A percentile compares a stretch with the other conserved stretches of the same genome.
phyloP scores from a whole-genome alignment of 2,888 invertebrate species.

The Linnaemya tessellans region DNA sequence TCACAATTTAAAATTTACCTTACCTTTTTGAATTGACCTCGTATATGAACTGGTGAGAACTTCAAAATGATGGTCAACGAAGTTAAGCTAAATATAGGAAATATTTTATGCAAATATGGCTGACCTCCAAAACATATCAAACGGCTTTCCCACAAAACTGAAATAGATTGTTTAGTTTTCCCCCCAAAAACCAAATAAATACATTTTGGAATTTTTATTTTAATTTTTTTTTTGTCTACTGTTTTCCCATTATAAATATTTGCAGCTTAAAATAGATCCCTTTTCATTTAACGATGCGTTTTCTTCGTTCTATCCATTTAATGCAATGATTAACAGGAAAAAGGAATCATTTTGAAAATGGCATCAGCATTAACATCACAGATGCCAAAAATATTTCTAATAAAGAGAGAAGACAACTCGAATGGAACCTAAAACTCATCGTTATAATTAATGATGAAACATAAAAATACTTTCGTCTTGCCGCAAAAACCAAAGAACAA shows the following conservation, averaged over 20 bases:
- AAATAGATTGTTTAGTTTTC: no score
- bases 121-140: no score
- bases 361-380: background rate
- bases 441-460: slow-evolving; percentile 62
- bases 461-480: slow-evolving; percentile 42
- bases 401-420: slow-evolving; percentile 10
- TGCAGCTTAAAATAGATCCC: background rate
- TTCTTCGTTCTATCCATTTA: slow-evolving; percentile 5
- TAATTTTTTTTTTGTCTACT: background rate
- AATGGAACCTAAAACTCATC: slow-evolving; percentile 42
- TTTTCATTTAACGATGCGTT: slow-evolving; percentile 53
- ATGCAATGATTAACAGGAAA: background rate
- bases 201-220: no score
- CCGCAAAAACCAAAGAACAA: slow-evolving; percentile 49
- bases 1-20: no score
- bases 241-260: slow-evolving; percentile 2
- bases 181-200: no score
- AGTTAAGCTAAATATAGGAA: no score
- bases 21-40: no score
- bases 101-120: no score
- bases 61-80: no score
- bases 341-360: background rate
- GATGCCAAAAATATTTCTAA: background rate
- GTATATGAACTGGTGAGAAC: no score
- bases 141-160: no score